A percentile compares a stretch with the other conserved stretches of the same genome.
These are phyloP conservation scores for Myanophis thanlyinensis DNA, from an alignment of 2,113 vertebrate species.

Conservation along the genomic window DNA sequence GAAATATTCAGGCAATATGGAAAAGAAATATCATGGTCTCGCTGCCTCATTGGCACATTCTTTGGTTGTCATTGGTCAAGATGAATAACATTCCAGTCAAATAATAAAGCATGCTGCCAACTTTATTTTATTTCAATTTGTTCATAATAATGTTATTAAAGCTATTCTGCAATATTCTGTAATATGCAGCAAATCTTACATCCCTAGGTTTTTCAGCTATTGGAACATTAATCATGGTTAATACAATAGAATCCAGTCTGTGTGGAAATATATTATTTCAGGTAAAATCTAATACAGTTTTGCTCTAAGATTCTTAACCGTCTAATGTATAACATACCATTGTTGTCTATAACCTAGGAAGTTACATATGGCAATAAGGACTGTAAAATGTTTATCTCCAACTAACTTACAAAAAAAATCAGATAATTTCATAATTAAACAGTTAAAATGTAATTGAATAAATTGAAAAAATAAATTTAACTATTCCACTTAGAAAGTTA, in stretches of 20 bases:
- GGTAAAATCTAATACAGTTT: slow-evolving; percentile 53
- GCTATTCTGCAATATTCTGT: slow-evolving; percentile 48
- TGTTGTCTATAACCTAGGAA: slow-evolving; percentile 41
- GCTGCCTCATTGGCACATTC: neutral
- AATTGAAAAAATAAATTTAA: slow-evolving; percentile 22
- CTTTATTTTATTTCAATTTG: slow-evolving; percentile 46
- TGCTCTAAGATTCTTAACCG: slow-evolving; percentile 38
- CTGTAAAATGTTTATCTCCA: slow-evolving; percentile 27
- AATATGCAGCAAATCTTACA: slow-evolving; percentile 55
- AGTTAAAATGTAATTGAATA: slow-evolving; percentile 37
- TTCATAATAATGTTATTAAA: slow-evolving; percentile 55
- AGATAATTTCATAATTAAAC: slow-evolving; percentile 33
- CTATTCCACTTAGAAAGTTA: slow-evolving; percentile 19
- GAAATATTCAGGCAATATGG: neutral
- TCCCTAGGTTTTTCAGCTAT: slow-evolving; percentile 42
- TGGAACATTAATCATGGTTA: slow-evolving; percentile 63
- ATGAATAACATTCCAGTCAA: slow-evolving; percentile 49
- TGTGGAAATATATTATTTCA: slow-evolving; percentile 52
- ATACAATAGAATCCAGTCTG: slow-evolving; percentile 47
- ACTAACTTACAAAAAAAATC: slow-evolving; percentile 30
- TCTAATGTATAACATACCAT: slow-evolving; percentile 49
- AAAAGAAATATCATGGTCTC: neutral
- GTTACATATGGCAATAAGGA: slow-evolving; percentile 30
- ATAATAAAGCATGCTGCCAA: slow-evolving; percentile 29
- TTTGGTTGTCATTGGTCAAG: neutral